Base-by-base conservation (phyloP, 2,888 invertebrate species). In the Protonemura montana region DNA sequence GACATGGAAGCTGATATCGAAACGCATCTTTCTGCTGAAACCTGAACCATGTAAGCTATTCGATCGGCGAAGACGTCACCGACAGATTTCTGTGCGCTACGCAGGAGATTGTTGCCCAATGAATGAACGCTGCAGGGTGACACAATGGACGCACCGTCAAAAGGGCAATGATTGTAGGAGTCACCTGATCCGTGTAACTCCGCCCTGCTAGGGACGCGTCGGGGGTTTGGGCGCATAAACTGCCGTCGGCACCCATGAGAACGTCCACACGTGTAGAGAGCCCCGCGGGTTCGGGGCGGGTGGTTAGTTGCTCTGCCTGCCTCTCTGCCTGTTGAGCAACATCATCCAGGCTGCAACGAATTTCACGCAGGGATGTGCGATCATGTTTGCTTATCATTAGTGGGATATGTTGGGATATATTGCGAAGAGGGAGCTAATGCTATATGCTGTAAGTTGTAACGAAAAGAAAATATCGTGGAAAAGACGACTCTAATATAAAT, bases 121-220 rank as follows among this genome's bases (percentile, higher is more conserved):
- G 82, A 83, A 83, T 41, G 82, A 21, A 26, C 82, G 7, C 41
- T 21, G 82, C 78, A 26, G 78, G 78, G 28, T 83, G 30, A 41
- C 41, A 42, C 82, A 83, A 81, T 83, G 27, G 41, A 0, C 6
- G 0, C 41, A 41, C 86, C 85, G 86, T 87, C 85, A 87, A 87
- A 87, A 87, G 86, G 82, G 76, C 81, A 85, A 29, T 85, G 85
- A 80, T 85, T 85, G 86, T 87, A 85, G 86, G 86, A 87, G 86
- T 87, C 86, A 87, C 82, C 35, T 30, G 86, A 87, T 87, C 81
- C 59, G 59, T 26, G 30, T 80, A 42, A 87, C 86, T 85, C 85
- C 86, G 82, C 86, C 86, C 78, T 76, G 81, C 16, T 25, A 13
- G 78, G 27, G 28, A 3, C 26, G 27, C 78, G 35, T 35, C 35